Percentiles rank a stretch among this genome's conserved stretches.
Conservation (phyloP, 2,888 invertebrate species). For the Achlya flavicornis region DNA sequence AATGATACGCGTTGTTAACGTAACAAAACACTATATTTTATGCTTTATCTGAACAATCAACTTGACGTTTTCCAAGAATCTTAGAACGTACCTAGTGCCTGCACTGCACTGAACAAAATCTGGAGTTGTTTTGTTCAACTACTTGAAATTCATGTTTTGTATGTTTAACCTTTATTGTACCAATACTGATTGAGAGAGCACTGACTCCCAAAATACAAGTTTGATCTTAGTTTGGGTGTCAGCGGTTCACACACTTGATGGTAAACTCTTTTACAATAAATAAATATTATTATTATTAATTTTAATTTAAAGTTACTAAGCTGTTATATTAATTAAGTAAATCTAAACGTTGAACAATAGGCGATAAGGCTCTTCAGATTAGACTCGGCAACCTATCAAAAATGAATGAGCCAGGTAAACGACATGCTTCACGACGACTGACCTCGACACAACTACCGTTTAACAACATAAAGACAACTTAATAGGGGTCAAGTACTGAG, state of each 20-base stretch:
- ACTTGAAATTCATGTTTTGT: too few relatives aligned
- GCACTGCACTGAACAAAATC: not conserved
- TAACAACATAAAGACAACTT: constrained; percentile 40
- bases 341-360: constrained; percentile 34
- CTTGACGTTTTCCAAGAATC: constrained; percentile 9
- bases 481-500: constrained; percentile 37
- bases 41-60: not conserved
- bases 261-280: too few relatives aligned
- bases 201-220: too few relatives aligned
- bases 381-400: constrained; percentile 48
- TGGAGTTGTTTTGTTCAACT: not conserved
- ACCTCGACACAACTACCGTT: constrained; percentile 40
- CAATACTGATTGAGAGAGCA: too few relatives aligned
- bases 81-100: not conserved
- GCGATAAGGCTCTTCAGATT: constrained; percentile 39
- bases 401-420: constrained; percentile 49
- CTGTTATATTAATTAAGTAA: constrained; percentile 25
- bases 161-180: too few relatives aligned
- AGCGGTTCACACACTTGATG: too few relatives aligned
- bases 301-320: not conserved
- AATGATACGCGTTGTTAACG: constrained; percentile 11
- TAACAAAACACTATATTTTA: constrained; percentile 3
- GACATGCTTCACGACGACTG: constrained; percentile 35
- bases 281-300: too few relatives aligned
- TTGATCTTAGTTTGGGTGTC: too few relatives aligned